Conservation (phyloP, 1,140 invertebrate genomes). For the Cylas formicarius region DNA sequence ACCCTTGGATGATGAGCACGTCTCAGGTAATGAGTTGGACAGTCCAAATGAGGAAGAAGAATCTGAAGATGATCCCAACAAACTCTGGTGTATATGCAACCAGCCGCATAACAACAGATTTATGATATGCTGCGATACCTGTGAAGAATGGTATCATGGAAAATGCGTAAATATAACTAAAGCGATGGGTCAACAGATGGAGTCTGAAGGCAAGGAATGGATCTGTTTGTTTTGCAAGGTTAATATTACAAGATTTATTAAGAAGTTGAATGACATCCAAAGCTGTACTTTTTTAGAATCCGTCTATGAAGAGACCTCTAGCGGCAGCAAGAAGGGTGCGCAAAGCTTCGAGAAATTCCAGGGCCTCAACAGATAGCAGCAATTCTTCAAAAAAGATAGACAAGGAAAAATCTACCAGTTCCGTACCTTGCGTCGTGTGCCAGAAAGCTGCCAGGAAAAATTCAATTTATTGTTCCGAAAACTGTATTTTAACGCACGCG, state of each 20-base stretch:
- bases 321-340: slow-evolving; percentile 38
- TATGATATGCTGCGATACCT: slow-evolving; percentile 96
- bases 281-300: slow-evolving; percentile 31
- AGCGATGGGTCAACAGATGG: slow-evolving; percentile 84
- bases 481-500: slow-evolving; percentile 79
- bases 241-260: slow-evolving; percentile 37
- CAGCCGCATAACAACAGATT: slow-evolving; percentile 93
- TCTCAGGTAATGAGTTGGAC: slow-evolving; percentile 39
- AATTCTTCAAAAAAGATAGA: slow-evolving; percentile 21
- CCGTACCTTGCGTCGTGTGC: slow-evolving; percentile 58
- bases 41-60: slow-evolving; percentile 36
- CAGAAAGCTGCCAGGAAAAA: slow-evolving; percentile 60
- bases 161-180: slow-evolving; percentile 92
- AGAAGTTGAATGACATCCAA: slow-evolving; percentile 24
- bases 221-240: slow-evolving; percentile 81
- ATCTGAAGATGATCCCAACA: slow-evolving; percentile 88
- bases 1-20: slow-evolving; percentile 38
- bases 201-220: slow-evolving; percentile 83
- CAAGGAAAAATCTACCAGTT: slow-evolving; percentile 5
- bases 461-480: slow-evolving; percentile 81
- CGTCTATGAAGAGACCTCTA: slow-evolving; percentile 33
- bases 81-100: slow-evolving; percentile 92
- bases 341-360: slow-evolving; percentile 36
- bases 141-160: slow-evolving; percentile 95
- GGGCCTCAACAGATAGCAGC: slow-evolving; percentile 32